phyloP scores from a whole-genome alignment of 2,888 invertebrate species.

The Eurois occulta region DNA sequence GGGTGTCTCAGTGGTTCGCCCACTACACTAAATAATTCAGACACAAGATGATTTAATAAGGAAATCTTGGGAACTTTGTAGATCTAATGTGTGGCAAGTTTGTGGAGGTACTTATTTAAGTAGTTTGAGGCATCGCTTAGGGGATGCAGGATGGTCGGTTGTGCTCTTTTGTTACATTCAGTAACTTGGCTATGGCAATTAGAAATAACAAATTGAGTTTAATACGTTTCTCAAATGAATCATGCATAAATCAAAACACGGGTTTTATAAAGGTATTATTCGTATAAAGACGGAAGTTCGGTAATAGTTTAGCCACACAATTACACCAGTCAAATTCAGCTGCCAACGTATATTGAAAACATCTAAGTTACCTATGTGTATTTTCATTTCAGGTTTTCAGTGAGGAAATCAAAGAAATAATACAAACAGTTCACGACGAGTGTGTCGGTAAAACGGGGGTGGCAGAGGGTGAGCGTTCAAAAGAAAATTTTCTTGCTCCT shows the following conservation, averaged over 20 bases:
- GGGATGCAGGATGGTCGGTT: constrained; percentile 25
- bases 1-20: constrained; percentile 66
- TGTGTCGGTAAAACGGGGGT: constrained; percentile 87
- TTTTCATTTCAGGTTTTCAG: constrained; percentile 82
- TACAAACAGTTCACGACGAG: constrained; percentile 87
- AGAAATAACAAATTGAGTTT: constrained; percentile 5
- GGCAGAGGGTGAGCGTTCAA: constrained; percentile 86
- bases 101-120: constrained; percentile 38
- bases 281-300: background rate
- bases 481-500: constrained; percentile 84
- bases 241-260: background rate
- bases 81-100: constrained; percentile 55
- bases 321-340: constrained; percentile 37
- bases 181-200: background rate
- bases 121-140: constrained; percentile 47
- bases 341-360: constrained; percentile 32
- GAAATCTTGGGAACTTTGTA: constrained; percentile 60
- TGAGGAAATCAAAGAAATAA: constrained; percentile 89
- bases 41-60: constrained; percentile 66
- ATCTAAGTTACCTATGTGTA: constrained; percentile 72
- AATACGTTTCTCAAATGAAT: background rate
- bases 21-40: constrained; percentile 65
- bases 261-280: background rate
- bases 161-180: constrained; percentile 10
- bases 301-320: constrained; percentile 9